These are phyloP conservation scores for Blastobasis adustella DNA, from an alignment of 2,888 invertebrate genomes.

Conservation along the genomic window DNA sequence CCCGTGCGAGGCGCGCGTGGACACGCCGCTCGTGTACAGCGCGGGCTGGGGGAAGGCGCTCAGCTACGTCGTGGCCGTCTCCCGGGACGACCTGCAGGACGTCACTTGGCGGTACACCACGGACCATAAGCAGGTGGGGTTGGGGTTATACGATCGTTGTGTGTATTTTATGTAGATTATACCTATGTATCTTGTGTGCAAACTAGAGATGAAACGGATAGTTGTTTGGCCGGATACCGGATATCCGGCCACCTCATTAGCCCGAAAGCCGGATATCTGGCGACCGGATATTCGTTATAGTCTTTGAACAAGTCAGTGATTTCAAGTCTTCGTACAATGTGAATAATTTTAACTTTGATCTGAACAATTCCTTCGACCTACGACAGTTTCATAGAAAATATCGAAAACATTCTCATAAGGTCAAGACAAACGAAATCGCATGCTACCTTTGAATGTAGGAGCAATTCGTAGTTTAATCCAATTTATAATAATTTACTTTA, in stretches of 20 bases:
- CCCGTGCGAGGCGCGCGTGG: slow-evolving; percentile 92
- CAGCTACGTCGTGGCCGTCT: slow-evolving; percentile 90
- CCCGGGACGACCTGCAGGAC: slow-evolving; percentile 91
- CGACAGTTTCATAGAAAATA: no score
- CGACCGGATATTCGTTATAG: background rate
- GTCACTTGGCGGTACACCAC: slow-evolving; percentile 90
- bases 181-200: background rate
- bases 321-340: no score
- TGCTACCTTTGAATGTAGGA: no score
- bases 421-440: no score
- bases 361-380: no score
- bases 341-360: no score
- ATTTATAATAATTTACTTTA: no score
- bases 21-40: slow-evolving; percentile 94
- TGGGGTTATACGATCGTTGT: background rate
- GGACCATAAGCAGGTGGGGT: slow-evolving; percentile 66
- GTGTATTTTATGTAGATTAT: background rate
- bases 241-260: background rate
- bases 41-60: slow-evolving; percentile 91
- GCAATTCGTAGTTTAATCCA: no score
- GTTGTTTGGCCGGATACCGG: background rate
- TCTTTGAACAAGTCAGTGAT: background rate
- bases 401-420: no score
- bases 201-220: background rate
- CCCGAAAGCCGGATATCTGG: background rate